Percentiles rank a stretch among this genome's conserved stretches.
Conservation (phyloP, 1,140 invertebrate species). For the Bombus breviceps region DNA sequence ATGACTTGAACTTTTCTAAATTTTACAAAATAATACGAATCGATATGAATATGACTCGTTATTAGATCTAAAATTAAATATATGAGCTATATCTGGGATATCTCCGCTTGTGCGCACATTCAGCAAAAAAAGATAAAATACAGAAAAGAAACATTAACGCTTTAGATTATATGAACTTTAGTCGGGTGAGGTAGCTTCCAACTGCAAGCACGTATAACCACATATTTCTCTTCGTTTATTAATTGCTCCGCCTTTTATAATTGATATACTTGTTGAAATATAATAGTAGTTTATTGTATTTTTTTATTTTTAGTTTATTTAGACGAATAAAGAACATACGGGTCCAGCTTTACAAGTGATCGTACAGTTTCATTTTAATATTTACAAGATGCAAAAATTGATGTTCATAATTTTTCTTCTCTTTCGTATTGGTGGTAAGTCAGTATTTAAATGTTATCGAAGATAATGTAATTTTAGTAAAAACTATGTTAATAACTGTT, state of each 20-base stretch:
- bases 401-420: background rate
- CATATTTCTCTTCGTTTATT: background rate
- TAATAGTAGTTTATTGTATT: no score
- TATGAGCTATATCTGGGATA: no score
- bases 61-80: no score
- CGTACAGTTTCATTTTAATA: background rate
- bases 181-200: background rate
- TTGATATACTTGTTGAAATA: background rate
- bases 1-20: no score
- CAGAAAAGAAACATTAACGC: background rate
- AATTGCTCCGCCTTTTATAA: background rate
- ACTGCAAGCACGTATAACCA: background rate
- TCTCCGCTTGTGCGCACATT: background rate
- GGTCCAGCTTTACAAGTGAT: background rate
- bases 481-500: background rate
- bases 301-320: background rate
- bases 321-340: background rate
- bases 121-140: background rate
- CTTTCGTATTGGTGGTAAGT: constrained; percentile 4
- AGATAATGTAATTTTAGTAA: background rate
- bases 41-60: no score
- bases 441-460: background rate
- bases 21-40: no score
- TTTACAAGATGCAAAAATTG: background rate
- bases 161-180: background rate